phyloP scores from a whole-genome alignment of 2,888 invertebrate genomes.

The Chymomyza fuscimana region DNA sequence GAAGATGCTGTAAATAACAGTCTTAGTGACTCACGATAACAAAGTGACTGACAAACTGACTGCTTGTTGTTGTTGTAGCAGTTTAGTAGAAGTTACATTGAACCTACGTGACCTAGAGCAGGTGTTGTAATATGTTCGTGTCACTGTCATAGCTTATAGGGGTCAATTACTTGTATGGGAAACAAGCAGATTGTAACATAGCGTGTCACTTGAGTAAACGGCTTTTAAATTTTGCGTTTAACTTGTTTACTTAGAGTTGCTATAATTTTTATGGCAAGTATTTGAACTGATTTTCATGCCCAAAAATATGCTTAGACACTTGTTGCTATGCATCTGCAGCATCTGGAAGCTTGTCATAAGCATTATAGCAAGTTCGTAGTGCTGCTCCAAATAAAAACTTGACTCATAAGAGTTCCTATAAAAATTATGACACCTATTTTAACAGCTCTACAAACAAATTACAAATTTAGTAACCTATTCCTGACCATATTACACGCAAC shows the following conservation, averaged over 20 bases:
- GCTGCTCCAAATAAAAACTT: no score
- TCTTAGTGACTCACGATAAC: neutral
- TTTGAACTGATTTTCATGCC: neutral
- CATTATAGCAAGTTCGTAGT: no score
- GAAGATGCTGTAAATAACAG: neutral
- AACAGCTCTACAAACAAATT: no score
- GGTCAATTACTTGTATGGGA: conserved; percentile 20
- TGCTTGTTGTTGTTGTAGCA: conserved; percentile 22
- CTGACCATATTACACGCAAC: no score
- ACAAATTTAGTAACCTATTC: no score
- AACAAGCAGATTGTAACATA: neutral
- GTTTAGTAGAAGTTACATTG: conserved; percentile 20
- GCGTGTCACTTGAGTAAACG: no score
- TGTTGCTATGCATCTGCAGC: neutral
- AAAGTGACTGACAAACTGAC: conserved; percentile 14
- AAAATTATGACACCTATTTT: no score
- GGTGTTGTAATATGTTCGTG: conserved; percentile 31
- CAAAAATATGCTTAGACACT: neutral
- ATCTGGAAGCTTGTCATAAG: conserved; percentile 7
- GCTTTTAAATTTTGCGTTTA: no score
- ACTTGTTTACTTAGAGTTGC: conserved; percentile 7
- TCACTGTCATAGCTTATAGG: conserved; percentile 3
- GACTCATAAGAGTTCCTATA: no score
- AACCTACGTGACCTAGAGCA: conserved; percentile 41
- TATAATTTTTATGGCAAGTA: conserved; percentile 29